Evolutionary conservation across 2,113 vertebrate genomes (phyloP).

Genomic region (Podilymbus podiceps): DNA sequence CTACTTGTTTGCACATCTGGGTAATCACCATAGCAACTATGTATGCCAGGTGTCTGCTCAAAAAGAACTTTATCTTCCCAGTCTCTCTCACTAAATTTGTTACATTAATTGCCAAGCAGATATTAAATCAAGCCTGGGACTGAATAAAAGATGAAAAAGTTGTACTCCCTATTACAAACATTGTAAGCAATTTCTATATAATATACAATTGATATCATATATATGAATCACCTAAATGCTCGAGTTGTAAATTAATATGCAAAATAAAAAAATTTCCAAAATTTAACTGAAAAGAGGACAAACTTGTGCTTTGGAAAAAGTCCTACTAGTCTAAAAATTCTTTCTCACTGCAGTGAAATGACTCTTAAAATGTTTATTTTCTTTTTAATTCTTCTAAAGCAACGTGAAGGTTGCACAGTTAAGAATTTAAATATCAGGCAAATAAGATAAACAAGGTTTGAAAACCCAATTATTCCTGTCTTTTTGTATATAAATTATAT

Average conservation of each 20-base stretch:
- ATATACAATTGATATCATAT: not conserved
- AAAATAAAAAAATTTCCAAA: not conserved
- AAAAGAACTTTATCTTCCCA: not conserved
- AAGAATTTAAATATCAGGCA: not conserved
- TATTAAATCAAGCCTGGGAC: conserved; percentile 12
- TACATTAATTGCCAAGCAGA: conserved; percentile 46
- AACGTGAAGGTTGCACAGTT: not conserved
- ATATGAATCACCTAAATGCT: not conserved
- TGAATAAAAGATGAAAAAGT: conserved; percentile 1
- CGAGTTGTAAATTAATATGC: not conserved
- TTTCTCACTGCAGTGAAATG: not conserved
- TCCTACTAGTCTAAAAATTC: not conserved
- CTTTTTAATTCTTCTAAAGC: not conserved
- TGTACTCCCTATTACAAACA: not conserved
- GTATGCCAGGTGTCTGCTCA: conserved; percentile 50
- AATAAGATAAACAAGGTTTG: not conserved
- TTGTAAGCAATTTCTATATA: not conserved
- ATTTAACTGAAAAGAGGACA: not conserved
- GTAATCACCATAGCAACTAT: conserved; percentile 65
- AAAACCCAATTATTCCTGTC: not conserved
- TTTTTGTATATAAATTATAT: not conserved
- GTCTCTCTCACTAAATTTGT: conserved; percentile 10
- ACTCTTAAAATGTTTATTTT: not conserved
- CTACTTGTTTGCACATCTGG: conserved; percentile 55
- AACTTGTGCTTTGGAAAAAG: not conserved